Base-by-base conservation (phyloP, 2,113 vertebrate genomes). In the Uria aalge region DNA sequence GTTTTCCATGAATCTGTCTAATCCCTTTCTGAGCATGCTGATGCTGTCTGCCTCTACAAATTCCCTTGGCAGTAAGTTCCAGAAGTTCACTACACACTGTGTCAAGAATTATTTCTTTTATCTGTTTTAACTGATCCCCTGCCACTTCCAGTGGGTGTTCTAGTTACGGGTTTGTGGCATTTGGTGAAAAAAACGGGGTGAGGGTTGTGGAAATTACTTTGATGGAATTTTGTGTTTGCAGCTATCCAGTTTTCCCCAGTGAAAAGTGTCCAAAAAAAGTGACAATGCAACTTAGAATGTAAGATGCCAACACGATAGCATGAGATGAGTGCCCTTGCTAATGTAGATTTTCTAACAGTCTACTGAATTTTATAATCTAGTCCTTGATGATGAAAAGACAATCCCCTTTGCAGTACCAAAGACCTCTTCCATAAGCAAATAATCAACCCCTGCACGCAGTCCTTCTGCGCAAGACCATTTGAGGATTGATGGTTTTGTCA, bases 1-100 rank as follows among this genome's bases (percentile, higher is more conserved):
- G 88, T 95, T 96, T 96, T 95, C 94, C 91, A 94, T 88, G 88
- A 95, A 95, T 78, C 52, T 94, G 79, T 53, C 83, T 94, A 95
- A 94, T 95, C 91, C 50, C n/a, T 48, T 92, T 83, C 85, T 77
- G 94, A 94, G 85, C 47, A 67, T 88, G 45, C 82, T 94, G 91
- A 88, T 91, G 67, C 67, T 95, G 83, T 89, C 91, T 93, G 79
- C 68, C 83, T 80, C 83, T 72, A 80, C 55, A 88, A 88, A 91
- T 57, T 96, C 94, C 83, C 72, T 74, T 84, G 79, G 79, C 67
- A 91, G 75, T 41, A 91, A 84, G 91, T 86, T 96, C 92, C 83
- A 95, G 53, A 92, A 94, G 91, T 95, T 88, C 75, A 88, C 59
- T 69, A 79, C 45, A 88, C 57, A 85, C 20, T 41, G 9, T 64